Evolutionary conservation across 2,888 invertebrate genomes (phyloP).

Genomic region (Napeogenes sylphis): DNA sequence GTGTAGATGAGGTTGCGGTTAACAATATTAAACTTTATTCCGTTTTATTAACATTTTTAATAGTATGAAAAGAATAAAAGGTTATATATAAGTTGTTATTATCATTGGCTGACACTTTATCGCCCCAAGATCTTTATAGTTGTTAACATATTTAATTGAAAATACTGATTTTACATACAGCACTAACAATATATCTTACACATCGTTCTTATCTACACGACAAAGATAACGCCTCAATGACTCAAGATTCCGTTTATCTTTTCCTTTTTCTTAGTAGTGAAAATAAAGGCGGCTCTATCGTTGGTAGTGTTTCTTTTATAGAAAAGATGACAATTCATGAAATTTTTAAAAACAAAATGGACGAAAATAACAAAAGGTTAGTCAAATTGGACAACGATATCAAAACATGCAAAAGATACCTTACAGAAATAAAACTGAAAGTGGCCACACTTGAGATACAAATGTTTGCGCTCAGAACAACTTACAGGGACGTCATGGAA

Average conservation of each 20-base stretch:
- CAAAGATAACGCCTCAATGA: not conserved
- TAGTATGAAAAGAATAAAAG: too few species aligned
- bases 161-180: too few species aligned
- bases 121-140: too few species aligned
- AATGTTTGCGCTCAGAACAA: conserved; percentile 43
- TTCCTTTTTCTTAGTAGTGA: not conserved
- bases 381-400: conserved; percentile 44
- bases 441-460: conserved; percentile 51
- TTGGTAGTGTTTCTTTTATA: not conserved
- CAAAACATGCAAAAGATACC: conserved; percentile 39
- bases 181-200: conserved; percentile 9
- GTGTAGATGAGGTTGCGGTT: too few species aligned
- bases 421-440: conserved; percentile 47
- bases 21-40: too few species aligned
- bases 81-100: too few species aligned
- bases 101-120: too few species aligned
- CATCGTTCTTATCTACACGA: conserved; percentile 9
- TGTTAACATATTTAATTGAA: too few species aligned
- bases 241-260: not conserved
- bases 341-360: conserved; percentile 42
- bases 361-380: conserved; percentile 42
- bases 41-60: too few species aligned
- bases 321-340: conserved; percentile 25
- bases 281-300: not conserved
- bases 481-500: conserved; percentile 55